These are phyloP conservation scores for Crotalus viridis DNA, from an alignment of 2,113 vertebrate genomes.

Conservation along the genomic window DNA sequence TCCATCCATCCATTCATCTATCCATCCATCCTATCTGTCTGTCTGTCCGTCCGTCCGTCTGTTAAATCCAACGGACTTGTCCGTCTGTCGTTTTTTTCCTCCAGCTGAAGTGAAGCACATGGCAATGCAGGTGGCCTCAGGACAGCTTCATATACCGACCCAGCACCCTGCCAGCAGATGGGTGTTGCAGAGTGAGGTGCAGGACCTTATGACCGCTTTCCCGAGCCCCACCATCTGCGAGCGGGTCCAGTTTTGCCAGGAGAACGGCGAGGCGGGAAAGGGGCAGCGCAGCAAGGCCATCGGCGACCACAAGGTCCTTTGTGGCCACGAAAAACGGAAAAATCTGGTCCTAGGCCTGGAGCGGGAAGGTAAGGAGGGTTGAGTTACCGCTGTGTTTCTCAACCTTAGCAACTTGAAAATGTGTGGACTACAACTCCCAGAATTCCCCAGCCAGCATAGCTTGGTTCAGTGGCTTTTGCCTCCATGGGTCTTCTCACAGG, in stretches of 20 bases:
- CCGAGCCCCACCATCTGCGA: neutral
- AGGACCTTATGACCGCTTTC: slow-evolving; percentile 18
- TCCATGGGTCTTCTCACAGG: neutral
- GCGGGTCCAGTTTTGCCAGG: fast-evolving
- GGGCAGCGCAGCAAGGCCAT: neutral
- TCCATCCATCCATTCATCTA: neutral
- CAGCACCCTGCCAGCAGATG: neutral
- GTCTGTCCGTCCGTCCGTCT: neutral
- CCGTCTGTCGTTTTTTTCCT: slow-evolving; percentile 1
- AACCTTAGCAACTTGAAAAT: neutral
- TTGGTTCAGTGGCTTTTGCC: neutral
- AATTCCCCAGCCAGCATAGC: neutral
- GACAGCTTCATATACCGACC: slow-evolving; percentile 51
- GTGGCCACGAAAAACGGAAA: neutral
- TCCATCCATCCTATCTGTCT: too few species aligned
- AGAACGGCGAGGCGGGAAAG: neutral
- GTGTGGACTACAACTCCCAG: neutral
- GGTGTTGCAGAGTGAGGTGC: slow-evolving; percentile 55
- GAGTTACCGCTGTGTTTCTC: neutral
- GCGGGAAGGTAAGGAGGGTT: neutral
- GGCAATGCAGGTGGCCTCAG: slow-evolving; percentile 64
- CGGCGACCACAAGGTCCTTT: slow-evolving; percentile 3
- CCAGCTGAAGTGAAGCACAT: slow-evolving; percentile 72
- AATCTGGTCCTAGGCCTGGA: slow-evolving; percentile 15
- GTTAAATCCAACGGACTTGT: neutral